phyloP scores from a whole-genome alignment of 64 coral and sea anemone genomes.

The Porites lutea region DNA sequence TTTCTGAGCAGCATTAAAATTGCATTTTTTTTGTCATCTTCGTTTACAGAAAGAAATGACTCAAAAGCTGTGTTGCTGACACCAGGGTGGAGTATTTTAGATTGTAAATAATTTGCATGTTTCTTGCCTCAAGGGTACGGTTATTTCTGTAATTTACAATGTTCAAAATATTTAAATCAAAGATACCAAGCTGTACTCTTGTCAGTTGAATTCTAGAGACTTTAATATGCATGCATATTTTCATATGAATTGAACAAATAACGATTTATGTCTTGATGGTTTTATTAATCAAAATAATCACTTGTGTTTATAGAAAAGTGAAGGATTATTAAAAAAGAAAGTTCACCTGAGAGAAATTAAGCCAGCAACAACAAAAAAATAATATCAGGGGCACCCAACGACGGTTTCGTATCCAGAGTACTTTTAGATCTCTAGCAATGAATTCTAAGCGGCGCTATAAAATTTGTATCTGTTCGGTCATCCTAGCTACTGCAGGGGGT shows the following conservation, averaged over 20 bases:
- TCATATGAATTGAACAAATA: slow-evolving; percentile 26
- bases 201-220: neutral
- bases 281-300: neutral
- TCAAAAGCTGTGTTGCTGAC: slow-evolving; percentile 19
- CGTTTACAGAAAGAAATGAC: slow-evolving; percentile 26
- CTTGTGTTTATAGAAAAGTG: slow-evolving; percentile 1
- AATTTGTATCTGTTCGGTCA: too few relatives aligned
- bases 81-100: neutral
- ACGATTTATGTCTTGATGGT: neutral
- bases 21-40: neutral
- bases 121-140: neutral
- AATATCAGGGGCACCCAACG: too few relatives aligned
- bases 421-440: too few relatives aligned
- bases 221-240: slow-evolving; percentile 58
- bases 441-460: too few relatives aligned
- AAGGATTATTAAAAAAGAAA: neutral
- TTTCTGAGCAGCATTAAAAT: neutral
- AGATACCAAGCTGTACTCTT: slow-evolving; percentile 1
- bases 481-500: too few relatives aligned
- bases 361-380: neutral
- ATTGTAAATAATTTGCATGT: slow-evolving; percentile 12
- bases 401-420: too few relatives aligned
- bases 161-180: slow-evolving; percentile 37
- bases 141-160: neutral
- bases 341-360: neutral